Evolutionary conservation across 2,888 invertebrate species (phyloP).

Genomic region (Linnaemya vulpina): DNA sequence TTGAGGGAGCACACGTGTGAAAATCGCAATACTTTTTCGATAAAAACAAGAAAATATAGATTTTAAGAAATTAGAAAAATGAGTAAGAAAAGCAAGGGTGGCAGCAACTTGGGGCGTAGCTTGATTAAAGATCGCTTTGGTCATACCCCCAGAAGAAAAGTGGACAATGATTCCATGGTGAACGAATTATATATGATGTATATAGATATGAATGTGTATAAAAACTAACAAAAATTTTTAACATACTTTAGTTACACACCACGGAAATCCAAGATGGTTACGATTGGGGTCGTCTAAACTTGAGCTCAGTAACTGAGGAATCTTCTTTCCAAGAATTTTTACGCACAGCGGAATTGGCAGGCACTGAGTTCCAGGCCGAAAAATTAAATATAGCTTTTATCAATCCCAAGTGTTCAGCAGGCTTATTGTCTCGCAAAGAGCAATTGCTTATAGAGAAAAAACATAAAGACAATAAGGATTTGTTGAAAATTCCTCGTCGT

Average conservation of each 20-base stretch:
- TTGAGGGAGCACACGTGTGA: conserved; percentile 55
- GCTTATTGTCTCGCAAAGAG: conserved; percentile 86
- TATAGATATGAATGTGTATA: not conserved
- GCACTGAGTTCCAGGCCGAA: conserved; percentile 96
- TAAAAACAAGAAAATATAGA: conserved; percentile 5
- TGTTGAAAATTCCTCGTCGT: conserved; percentile 92
- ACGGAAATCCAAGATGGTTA: conserved; percentile 95
- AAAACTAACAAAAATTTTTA: not conserved
- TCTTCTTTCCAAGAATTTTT: conserved; percentile 98
- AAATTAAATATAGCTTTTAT: conserved; percentile 92
- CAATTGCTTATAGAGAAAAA: conserved; percentile 83
- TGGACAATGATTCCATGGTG: conserved; percentile 90
- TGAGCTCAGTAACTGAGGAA: conserved; percentile 97
- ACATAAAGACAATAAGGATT: conserved; percentile 85
- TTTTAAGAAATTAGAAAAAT: conserved; percentile 81
- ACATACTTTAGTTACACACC: conserved; percentile 86
- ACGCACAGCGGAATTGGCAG: conserved; percentile 96
- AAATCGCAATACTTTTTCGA: conserved; percentile 19
- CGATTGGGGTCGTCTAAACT: conserved; percentile 94
- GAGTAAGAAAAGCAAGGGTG: conserved; percentile 89
- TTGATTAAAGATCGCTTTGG: conserved; percentile 91
- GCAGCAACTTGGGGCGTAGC: conserved; percentile 85
- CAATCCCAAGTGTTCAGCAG: conserved; percentile 85
- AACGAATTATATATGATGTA: conserved; percentile 68
- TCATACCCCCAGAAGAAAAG: conserved; percentile 86